Conservation (phyloP, 2,888 invertebrate species). For the Drosophila limbata region DNA sequence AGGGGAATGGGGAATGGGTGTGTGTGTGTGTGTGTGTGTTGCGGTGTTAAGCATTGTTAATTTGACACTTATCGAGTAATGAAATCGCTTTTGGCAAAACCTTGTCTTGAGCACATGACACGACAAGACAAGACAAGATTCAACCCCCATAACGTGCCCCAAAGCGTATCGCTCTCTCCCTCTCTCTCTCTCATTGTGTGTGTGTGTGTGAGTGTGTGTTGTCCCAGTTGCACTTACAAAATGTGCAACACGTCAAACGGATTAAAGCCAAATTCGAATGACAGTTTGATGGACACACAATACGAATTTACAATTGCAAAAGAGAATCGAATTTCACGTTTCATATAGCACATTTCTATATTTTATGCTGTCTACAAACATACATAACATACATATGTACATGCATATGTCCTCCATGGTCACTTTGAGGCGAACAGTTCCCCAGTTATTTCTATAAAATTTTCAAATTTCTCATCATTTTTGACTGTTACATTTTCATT, state of each 20-base stretch:
- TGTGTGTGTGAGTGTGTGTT: too few relatives aligned
- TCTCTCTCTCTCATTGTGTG: not conserved
- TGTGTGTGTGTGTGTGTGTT: conserved; percentile 21
- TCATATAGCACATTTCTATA: not conserved
- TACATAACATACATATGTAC: not conserved
- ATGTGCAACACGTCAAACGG: not conserved
- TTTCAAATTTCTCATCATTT: not conserved
- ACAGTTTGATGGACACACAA: conserved; percentile 10
- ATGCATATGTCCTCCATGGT: not conserved
- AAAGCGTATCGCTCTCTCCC: not conserved
- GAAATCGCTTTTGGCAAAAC: conserved; percentile 22
- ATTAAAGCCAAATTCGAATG: conserved; percentile 1
- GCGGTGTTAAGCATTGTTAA: conserved; percentile 33
- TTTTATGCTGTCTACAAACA: not conserved
- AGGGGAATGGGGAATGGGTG: not conserved
- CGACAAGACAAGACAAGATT: conserved; percentile 1
- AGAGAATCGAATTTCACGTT: not conserved
- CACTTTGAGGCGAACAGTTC: not conserved
- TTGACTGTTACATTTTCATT: too few relatives aligned
- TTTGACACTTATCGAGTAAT: conserved; percentile 41
- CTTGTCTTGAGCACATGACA: conserved; percentile 6
- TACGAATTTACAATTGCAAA: conserved; percentile 4
- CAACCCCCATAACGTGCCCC: conserved; percentile 10
- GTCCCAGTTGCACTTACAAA: not conserved
- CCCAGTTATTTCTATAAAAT: not conserved